phyloP scores from a whole-genome alignment of 2,797 vertebrate genomes.

The Myiotriccus ornatus region DNA sequence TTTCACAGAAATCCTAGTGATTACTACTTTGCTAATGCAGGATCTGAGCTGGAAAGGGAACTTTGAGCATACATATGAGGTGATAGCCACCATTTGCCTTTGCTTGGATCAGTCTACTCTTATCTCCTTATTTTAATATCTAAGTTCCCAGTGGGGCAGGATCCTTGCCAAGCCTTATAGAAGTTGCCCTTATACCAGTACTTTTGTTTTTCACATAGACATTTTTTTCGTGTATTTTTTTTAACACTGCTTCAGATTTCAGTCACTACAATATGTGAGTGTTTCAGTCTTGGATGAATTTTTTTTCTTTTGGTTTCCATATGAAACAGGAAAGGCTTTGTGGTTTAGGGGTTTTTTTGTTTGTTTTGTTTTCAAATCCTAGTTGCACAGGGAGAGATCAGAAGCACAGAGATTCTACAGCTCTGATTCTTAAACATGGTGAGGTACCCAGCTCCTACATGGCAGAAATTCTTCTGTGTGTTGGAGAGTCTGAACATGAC shows the following conservation, averaged over 20 bases:
- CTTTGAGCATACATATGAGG: background rate
- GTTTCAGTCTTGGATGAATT: background rate
- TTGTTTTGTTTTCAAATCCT: background rate
- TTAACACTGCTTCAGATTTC: background rate
- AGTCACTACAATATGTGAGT: background rate
- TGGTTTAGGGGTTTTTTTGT: background rate
- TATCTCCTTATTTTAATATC: background rate
- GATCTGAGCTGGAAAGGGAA: background rate
- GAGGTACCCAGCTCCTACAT: background rate
- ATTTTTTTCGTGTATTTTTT: background rate
- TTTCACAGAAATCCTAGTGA: background rate
- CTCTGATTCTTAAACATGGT: background rate
- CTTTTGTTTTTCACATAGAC: background rate
- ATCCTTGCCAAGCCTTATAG: background rate
- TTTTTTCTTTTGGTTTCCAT: background rate
- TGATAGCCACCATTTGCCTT: background rate
- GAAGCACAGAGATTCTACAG: background rate
- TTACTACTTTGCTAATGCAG: background rate
- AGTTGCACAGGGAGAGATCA: background rate
- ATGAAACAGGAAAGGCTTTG: background rate
- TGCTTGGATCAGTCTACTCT: background rate
- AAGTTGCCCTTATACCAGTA: background rate
- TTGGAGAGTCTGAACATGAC: background rate
- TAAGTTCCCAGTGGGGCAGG: background rate
- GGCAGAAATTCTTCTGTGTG: constrained; percentile 23